Percentiles rank a stretch among this genome's conserved stretches.
Evolutionary conservation across 2,113 vertebrate genomes (phyloP).

Genomic region (Nettapus auritus): DNA sequence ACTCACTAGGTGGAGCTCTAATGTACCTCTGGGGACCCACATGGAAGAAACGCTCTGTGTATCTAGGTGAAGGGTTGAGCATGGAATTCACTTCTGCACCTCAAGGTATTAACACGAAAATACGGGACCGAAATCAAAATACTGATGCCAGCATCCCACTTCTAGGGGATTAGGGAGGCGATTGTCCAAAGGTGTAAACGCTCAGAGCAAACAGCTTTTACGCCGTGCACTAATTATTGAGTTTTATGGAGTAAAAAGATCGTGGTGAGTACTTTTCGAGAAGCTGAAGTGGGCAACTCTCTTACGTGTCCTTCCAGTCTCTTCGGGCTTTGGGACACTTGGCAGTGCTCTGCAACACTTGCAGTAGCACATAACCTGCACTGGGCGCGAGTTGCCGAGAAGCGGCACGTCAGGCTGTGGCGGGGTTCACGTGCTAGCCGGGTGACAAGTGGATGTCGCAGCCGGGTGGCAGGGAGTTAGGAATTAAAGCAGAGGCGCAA

Average conservation of each 20-base stretch:
- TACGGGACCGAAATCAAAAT: background rate
- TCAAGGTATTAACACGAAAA: background rate
- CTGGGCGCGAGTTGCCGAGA: background rate
- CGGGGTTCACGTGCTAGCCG: background rate
- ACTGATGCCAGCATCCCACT: background rate
- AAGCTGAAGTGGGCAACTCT: background rate
- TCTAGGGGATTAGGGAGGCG: background rate
- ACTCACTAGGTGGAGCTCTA: conserved; percentile 72
- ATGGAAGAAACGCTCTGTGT: background rate
- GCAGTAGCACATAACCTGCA: rapidly evolving
- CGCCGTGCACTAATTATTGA: rapidly evolving
- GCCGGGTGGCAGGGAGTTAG: background rate
- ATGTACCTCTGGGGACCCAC: conserved; percentile 14
- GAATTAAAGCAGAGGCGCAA: background rate
- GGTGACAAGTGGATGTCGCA: background rate
- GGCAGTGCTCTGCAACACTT: background rate
- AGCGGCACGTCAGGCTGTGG: background rate
- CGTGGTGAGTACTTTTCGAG: background rate
- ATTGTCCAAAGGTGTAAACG: conserved; percentile 18
- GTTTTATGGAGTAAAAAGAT: background rate
- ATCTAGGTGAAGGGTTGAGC: background rate
- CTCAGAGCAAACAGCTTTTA: background rate
- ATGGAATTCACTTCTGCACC: background rate
- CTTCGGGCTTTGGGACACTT: background rate
- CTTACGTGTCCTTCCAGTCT: background rate